Conservation (phyloP, 92 coral and sea anemone genomes). For the Desmophyllum pertusum region DNA sequence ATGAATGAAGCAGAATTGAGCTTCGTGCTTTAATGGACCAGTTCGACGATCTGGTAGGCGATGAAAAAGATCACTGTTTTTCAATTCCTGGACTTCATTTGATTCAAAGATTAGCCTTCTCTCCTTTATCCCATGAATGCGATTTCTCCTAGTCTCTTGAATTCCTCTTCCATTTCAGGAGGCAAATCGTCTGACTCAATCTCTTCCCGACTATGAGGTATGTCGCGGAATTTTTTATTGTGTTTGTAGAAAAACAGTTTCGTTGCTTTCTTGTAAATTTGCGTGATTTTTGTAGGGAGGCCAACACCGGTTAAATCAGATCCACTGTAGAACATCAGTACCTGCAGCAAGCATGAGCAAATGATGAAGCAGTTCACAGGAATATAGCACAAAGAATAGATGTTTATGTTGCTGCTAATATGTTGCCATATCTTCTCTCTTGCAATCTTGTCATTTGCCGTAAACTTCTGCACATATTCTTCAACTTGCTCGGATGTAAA, state of each 20-base stretch:
- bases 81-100: conserved; percentile 10
- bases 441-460: not conserved
- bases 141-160: conserved; percentile 8
- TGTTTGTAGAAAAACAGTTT: conserved; percentile 29
- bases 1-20: conserved; percentile 52
- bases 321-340: not conserved
- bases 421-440: not conserved
- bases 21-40: not conserved
- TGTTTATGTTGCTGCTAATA: conserved; percentile 2
- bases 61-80: conserved; percentile 23
- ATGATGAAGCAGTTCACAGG: conserved; percentile 55
- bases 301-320: too few relatives aligned
- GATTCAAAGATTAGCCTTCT: conserved; percentile 32
- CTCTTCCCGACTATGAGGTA: not conserved
- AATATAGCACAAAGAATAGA: conserved; percentile 47
- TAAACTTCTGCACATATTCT: conserved; percentile 14
- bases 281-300: conserved; percentile 32
- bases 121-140: conserved; percentile 40
- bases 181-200: not conserved
- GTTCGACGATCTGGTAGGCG: conserved; percentile 11
- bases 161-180: not conserved
- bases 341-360: conserved; percentile 22
- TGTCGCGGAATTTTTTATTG: not conserved
- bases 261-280: conserved; percentile 34
- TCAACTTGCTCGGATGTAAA: conserved; percentile 11